These are phyloP conservation scores for Alectoris magna DNA, from an alignment of 2,797 vertebrate genomes.

Conservation along the genomic window DNA sequence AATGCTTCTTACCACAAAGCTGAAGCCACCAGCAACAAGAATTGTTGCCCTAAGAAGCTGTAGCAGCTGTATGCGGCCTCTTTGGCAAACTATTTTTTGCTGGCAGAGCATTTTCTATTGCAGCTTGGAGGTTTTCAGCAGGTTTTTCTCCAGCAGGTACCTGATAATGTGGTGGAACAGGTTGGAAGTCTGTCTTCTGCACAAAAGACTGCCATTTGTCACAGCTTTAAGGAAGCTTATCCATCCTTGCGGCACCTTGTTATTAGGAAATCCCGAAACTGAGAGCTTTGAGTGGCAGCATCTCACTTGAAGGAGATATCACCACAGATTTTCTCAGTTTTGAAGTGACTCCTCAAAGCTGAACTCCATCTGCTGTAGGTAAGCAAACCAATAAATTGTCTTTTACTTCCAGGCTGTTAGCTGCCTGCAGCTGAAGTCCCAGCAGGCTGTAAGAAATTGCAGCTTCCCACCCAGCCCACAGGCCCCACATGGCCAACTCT, in stretches of 20 bases:
- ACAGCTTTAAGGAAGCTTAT: background rate
- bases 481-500: background rate
- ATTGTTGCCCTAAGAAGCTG: background rate
- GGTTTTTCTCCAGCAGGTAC: background rate
- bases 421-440: background rate
- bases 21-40: background rate
- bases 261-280: background rate
- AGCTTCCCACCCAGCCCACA: background rate
- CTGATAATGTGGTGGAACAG: background rate
- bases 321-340: background rate
- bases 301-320: background rate
- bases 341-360: background rate
- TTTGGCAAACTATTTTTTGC: background rate
- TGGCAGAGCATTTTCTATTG: fast-evolving
- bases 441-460: background rate
- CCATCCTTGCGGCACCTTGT: fast-evolving
- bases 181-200: background rate
- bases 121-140: background rate
- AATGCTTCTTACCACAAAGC: background rate
- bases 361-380: background rate
- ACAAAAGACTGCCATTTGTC: background rate
- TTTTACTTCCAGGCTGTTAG: background rate
- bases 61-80: fast-evolving
- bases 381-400: background rate
- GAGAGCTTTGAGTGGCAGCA: background rate